Conservation (phyloP, 2,888 invertebrate genomes). For the Athetis lepigone region DNA sequence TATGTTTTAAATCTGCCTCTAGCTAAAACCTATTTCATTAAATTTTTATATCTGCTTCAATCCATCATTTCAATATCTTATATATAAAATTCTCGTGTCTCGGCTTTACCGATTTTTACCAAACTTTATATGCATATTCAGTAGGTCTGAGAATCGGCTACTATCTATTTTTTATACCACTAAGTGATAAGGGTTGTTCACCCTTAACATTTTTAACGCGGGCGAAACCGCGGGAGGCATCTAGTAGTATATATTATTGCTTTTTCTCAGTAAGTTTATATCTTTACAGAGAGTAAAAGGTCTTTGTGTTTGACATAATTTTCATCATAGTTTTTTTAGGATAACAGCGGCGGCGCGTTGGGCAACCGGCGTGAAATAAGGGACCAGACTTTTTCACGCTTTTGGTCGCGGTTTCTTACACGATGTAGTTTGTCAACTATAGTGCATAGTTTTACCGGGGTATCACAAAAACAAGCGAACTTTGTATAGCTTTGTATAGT, state of each 20-base stretch:
- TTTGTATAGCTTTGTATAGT: no score
- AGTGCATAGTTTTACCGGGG: constrained; percentile 22
- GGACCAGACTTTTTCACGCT: constrained; percentile 70
- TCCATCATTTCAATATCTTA: constrained; percentile 22
- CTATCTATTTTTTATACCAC: no score
- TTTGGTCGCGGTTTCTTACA: constrained; percentile 63
- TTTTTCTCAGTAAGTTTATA: constrained; percentile 33
- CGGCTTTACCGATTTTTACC: no score
- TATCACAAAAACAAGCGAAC: no score
- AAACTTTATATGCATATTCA: no score
- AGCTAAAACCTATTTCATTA: constrained; percentile 10
- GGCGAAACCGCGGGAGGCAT: no score
- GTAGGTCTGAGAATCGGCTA: no score
- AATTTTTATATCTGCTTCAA: constrained; percentile 26
- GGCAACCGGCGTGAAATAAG: constrained; percentile 77
- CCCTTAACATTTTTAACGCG: no score
- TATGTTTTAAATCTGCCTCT: neutral
- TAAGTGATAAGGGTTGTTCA: no score
- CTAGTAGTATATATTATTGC: no score
- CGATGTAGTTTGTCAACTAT: constrained; percentile 55
- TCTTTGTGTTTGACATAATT: constrained; percentile 55
- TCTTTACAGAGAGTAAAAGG: constrained; percentile 37
- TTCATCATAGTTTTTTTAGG: constrained; percentile 59
- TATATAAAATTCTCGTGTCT: no score
- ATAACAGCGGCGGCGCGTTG: constrained; percentile 57